A percentile compares a stretch with the other conserved stretches of the same genome.
Evolutionary conservation across 35 echinoderm and acorn worm genomes (phyloP).

Genomic region (Ophiothrix spiculata): DNA sequence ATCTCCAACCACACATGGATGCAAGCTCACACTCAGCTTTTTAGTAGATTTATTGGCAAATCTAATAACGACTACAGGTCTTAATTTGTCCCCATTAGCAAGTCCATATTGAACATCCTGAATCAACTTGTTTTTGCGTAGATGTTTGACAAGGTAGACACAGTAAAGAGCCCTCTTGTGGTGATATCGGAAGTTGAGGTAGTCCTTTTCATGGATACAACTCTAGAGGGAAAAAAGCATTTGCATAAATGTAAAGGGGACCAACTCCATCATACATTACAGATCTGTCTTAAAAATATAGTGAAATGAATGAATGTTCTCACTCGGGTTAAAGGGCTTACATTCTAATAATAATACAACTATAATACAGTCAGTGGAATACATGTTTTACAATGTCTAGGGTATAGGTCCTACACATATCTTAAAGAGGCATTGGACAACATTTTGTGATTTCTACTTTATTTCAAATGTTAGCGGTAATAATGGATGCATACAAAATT

Average conservation of each 20-base stretch:
- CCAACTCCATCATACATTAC: not conserved
- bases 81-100: conserved; percentile 53
- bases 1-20: conserved; percentile 52
- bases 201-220: conserved; percentile 68
- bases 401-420: too few species aligned
- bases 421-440: too few species aligned
- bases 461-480: too few species aligned
- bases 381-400: too few species aligned
- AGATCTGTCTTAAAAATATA: not conserved
- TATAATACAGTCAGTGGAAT: too few species aligned
- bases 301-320: too few species aligned
- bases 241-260: not conserved
- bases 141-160: conserved; percentile 62
- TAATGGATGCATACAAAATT: too few species aligned
- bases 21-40: conserved; percentile 44
- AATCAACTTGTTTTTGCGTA: conserved; percentile 41
- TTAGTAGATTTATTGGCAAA: conserved; percentile 49
- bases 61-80: conserved; percentile 57
- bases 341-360: too few species aligned
- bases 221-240: conserved; percentile 29
- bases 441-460: too few species aligned
- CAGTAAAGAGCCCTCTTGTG: conserved; percentile 93
- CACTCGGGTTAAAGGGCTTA: too few species aligned
- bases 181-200: conserved; percentile 91
- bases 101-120: conserved; percentile 44